A percentile compares a stretch with the other conserved stretches of the same genome.
phyloP scores from a whole-genome alignment of 2,888 invertebrate genomes.

The Germaria angustata region DNA sequence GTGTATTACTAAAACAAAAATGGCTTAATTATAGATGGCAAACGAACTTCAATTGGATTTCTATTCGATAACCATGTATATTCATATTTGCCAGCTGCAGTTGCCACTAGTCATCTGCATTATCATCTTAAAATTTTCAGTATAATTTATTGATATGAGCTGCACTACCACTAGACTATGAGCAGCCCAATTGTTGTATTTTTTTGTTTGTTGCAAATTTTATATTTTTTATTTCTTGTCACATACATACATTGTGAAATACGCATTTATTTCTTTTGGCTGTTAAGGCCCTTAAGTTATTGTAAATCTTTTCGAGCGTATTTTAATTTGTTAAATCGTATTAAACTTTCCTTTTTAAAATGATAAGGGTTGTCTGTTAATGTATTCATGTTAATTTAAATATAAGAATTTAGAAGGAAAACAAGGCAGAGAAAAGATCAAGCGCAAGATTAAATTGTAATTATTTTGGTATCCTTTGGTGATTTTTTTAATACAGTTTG shows the following conservation, averaged over 20 bases:
- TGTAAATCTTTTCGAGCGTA: slow-evolving; percentile 52
- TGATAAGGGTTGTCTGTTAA: slow-evolving; percentile 59
- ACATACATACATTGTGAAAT: background rate
- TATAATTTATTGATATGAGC: too few species aligned
- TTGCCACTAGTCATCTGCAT: too few species aligned
- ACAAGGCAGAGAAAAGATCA: background rate
- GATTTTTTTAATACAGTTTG: background rate
- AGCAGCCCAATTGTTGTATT: background rate
- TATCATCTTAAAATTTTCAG: too few species aligned
- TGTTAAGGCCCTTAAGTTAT: slow-evolving; percentile 36
- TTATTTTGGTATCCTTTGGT: slow-evolving; percentile 17
- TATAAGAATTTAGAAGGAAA: background rate
- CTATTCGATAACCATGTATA: too few species aligned
- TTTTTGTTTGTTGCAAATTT: background rate
- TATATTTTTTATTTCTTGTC: too few species aligned
- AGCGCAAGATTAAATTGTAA: slow-evolving; percentile 38
- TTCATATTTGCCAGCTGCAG: too few species aligned
- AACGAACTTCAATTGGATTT: too few species aligned
- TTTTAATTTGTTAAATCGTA: slow-evolving; percentile 61
- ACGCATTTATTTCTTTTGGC: background rate
- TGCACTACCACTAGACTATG: background rate
- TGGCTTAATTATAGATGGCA: too few species aligned
- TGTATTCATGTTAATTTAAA: background rate
- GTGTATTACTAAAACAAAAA: too few species aligned
- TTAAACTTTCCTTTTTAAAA: slow-evolving; percentile 19